Conservation (phyloP, 2,888 invertebrate genomes). For the Gryllus longicercus region DNA sequence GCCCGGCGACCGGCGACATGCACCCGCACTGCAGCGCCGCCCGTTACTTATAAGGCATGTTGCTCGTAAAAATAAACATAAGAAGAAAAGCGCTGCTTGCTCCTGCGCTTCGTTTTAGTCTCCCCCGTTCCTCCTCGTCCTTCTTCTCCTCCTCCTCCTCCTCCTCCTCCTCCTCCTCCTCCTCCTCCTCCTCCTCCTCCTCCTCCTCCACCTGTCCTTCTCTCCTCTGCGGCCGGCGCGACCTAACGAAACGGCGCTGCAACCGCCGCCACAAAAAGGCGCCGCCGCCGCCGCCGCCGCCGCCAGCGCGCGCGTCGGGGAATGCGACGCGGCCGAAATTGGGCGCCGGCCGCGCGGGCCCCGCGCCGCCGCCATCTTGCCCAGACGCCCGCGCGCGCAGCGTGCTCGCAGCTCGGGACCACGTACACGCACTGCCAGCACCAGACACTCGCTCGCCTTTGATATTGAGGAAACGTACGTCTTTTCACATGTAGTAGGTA, state of each 20-base stretch:
- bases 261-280: neutral
- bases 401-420: too few relatives aligned
- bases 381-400: too few relatives aligned
- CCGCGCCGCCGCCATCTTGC: conserved; percentile 5
- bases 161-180: neutral
- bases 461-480: too few relatives aligned
- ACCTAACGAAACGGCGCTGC: neutral
- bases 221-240: neutral
- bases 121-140: too few relatives aligned
- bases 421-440: too few relatives aligned
- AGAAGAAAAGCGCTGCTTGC: neutral
- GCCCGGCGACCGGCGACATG: neutral
- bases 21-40: conserved; percentile 17
- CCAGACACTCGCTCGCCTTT: too few relatives aligned
- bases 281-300: neutral
- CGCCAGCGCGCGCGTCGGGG: neutral
- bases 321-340: neutral
- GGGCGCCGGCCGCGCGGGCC: neutral
- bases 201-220: too few relatives aligned
- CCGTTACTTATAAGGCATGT: conserved; percentile 10
- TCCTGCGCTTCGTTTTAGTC: too few relatives aligned
- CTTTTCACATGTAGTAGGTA: too few relatives aligned
- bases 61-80: conserved; percentile 10
- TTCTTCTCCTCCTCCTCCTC: too few relatives aligned
- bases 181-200: too few relatives aligned